Percentiles rank a stretch among this genome's conserved stretches.
Evolutionary conservation across 2,113 vertebrate species (phyloP).

Genomic region (Sapajus apella): DNA sequence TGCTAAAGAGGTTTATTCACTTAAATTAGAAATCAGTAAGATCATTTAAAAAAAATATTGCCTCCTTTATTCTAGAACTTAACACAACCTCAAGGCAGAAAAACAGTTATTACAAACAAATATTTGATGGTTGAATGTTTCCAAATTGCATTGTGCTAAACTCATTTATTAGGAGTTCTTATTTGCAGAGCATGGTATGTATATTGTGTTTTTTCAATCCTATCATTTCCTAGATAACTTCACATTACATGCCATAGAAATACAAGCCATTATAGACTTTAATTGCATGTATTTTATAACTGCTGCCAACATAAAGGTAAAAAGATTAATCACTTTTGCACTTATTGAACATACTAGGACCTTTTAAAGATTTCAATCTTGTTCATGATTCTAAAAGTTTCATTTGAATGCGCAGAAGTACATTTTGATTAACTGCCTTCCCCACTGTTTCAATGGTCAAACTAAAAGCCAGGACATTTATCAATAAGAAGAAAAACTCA

Average conservation of each 20-base stretch:
- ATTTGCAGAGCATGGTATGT: background rate
- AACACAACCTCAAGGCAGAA: background rate
- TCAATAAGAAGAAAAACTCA: slow-evolving; percentile 29
- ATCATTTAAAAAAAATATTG: background rate
- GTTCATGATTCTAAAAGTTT: slow-evolving; percentile 60
- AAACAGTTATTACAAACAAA: slow-evolving; percentile 23
- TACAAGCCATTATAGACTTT: slow-evolving; percentile 55
- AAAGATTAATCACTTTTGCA: slow-evolving; percentile 59
- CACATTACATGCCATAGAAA: background rate
- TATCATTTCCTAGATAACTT: slow-evolving; percentile 42
- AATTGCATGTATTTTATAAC: slow-evolving; percentile 64
- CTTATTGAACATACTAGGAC: slow-evolving; percentile 47
- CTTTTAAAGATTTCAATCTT: slow-evolving; percentile 61
- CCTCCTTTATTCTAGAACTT: background rate
- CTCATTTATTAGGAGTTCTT: background rate
- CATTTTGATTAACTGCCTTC: slow-evolving; percentile 52
- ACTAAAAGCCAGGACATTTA: background rate
- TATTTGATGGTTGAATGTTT: background rate
- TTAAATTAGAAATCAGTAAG: slow-evolving; percentile 1
- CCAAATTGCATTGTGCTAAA: background rate
- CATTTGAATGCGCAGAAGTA: slow-evolving; percentile 55
- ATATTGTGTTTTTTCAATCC: background rate
- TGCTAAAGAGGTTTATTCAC: background rate
- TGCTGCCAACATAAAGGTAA: slow-evolving; percentile 43
- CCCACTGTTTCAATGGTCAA: slow-evolving; percentile 14